Conservation (phyloP, 2,113 vertebrate species). For the Caracal caracal region DNA sequence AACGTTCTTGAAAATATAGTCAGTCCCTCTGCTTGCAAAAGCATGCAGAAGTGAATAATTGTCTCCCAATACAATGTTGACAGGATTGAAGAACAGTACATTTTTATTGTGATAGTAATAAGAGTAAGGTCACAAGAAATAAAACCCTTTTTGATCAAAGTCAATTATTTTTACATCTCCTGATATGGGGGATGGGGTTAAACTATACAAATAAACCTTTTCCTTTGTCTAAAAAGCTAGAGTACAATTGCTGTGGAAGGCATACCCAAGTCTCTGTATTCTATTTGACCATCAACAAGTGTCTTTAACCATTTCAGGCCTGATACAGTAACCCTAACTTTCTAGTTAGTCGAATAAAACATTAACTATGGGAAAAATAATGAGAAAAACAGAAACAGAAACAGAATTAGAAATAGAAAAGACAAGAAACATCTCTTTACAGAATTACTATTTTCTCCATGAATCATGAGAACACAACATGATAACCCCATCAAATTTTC, state of each 20-base stretch:
- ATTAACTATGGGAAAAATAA: not conserved
- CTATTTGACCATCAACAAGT: not conserved
- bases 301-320: not conserved
- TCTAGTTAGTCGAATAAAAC: slow-evolving; percentile 3
- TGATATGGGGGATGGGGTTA: not conserved
- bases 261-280: not conserved
- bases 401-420: not conserved
- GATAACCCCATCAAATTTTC: not conserved
- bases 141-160: not conserved
- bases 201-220: not conserved
- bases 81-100: not conserved
- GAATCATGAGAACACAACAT: not conserved
- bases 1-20: not conserved
- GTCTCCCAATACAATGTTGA: not conserved
- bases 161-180: not conserved
- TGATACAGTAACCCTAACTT: not conserved
- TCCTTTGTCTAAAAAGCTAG: not conserved
- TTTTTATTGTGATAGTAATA: slow-evolving; percentile 24
- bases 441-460: not conserved
- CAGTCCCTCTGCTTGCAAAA: not conserved
- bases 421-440: not conserved
- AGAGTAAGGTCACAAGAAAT: not conserved
- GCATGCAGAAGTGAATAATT: not conserved
- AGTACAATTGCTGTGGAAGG: not conserved
- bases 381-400: slow-evolving; percentile 18